Percentiles rank a stretch among this genome's conserved stretches.
phyloP scores from a whole-genome alignment of 1,140 invertebrate genomes.

The Drosophila kepulauana region DNA sequence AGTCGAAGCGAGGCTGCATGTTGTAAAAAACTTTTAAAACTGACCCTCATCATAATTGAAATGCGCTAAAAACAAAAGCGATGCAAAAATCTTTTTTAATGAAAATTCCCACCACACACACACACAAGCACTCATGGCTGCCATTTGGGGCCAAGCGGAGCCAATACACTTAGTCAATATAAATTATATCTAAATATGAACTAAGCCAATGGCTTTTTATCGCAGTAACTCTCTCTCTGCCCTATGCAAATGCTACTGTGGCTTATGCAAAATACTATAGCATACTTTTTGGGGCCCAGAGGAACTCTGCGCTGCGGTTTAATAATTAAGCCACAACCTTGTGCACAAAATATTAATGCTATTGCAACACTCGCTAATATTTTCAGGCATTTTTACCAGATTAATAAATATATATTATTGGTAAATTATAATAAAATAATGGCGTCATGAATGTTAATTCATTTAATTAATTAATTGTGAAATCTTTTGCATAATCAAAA shows the following conservation, averaged over 20 bases:
- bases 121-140: neutral
- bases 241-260: conserved; percentile 31
- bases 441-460: no score
- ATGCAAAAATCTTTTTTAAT: conserved; percentile 65
- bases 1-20: conserved; percentile 24
- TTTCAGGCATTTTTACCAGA: neutral
- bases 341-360: conserved; percentile 3
- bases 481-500: no score
- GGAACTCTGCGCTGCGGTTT: neutral
- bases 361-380: neutral
- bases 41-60: conserved; percentile 80
- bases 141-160: conserved; percentile 47
- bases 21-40: conserved; percentile 54
- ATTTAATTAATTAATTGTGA: no score
- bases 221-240: neutral
- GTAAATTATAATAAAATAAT: no score
- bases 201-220: conserved; percentile 28
- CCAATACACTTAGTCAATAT: conserved; percentile 56
- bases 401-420: no score
- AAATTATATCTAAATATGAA: conserved; percentile 37
- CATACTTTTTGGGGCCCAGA: conserved; percentile 12
- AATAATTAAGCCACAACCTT: neutral
- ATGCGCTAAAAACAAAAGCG: conserved; percentile 67
- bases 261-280: conserved; percentile 28
- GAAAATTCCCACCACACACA: conserved; percentile 24